Base-by-base conservation (phyloP, 1,140 invertebrate genomes). In the Sesamia nonagrioides region DNA sequence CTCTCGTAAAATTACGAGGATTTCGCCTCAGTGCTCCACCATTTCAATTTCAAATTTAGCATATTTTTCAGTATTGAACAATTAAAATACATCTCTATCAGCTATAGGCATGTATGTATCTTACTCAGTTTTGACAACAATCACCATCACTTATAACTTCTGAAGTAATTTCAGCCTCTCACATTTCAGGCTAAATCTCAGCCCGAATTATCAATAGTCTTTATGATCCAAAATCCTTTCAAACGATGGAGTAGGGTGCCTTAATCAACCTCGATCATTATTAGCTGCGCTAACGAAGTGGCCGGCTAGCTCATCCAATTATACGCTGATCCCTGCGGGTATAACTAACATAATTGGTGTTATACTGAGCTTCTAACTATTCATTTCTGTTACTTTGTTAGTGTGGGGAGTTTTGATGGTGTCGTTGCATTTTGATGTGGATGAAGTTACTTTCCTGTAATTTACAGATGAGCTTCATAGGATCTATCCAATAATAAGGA, bases 221-320 rank as follows among this genome's bases (percentile, higher is more conserved):
- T 66, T 21, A 42, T 66, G 37, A n/a, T 40, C 60, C 2, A 66
- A 42, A 63, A 69, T 27, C 66, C 66, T 13, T 50, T 50, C 13
- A 69, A 61, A 45, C 21, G 27, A 27, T 27, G 27, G 27, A 27
- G 27, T 27, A 27, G 42, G 35, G 4, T 17, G 42, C 66, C 18
- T 45, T 73, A 73, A 73, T 58, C 42, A 42, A 73, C 18, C 72
- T 35, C 72, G 33, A 71, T 71, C 68, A 71, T 71, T 54, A 75
- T 75, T 75, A 75, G 58, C 21, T 15, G 37, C 40, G 56, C 72
- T 75, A 75, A 75, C 72, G 72, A 75, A 75, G 72, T 75, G 72
- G 54, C 58, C 37, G 37, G 54, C 71, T 37, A 33, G 56, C 58
- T 61, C 58, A 75, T 75, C 72, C 72, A 75, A 75, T 75, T 75